Percentiles rank a stretch among this genome's conserved stretches.
phyloP scores from a whole-genome alignment of 2,113 vertebrate genomes.

The Oreochromis tanganicae region DNA sequence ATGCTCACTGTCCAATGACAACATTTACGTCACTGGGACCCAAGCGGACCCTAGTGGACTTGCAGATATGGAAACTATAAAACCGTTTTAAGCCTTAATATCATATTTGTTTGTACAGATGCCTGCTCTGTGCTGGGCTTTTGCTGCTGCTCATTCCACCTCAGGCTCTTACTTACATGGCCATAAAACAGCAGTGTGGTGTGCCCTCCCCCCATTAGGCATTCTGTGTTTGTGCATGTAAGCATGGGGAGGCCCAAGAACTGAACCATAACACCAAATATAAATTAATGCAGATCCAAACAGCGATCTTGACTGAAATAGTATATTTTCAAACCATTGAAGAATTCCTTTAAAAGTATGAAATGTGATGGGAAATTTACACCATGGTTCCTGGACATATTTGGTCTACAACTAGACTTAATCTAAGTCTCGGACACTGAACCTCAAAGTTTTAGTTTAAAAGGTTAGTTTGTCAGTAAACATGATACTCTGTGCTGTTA shows the following conservation, averaged over 20 bases:
- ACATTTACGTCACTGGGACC: not conserved
- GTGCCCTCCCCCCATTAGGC: not conserved
- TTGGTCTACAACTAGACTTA: not conserved
- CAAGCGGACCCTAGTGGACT: rapidly evolving
- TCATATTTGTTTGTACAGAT: not conserved
- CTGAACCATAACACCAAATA: not conserved
- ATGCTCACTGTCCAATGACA: not conserved
- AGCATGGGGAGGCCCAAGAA: not conserved
- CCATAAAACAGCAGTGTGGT: not conserved
- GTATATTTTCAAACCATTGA: not conserved
- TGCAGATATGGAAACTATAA: not conserved
- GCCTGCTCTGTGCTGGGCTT: not conserved
- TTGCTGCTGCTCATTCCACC: not conserved
- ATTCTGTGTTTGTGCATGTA: not conserved
- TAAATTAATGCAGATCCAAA: not conserved
- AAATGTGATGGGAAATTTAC: not conserved
- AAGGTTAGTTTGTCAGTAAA: not conserved
- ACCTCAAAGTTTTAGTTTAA: not conserved
- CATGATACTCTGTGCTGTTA: not conserved
- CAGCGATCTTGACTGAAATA: not conserved
- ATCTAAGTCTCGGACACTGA: not conserved
- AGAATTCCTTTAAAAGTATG: not conserved
- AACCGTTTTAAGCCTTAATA: not conserved
- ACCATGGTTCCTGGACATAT: not conserved
- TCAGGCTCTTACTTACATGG: not conserved